Conservation (phyloP, 2,888 invertebrate genomes). For the Apamea sordens region DNA sequence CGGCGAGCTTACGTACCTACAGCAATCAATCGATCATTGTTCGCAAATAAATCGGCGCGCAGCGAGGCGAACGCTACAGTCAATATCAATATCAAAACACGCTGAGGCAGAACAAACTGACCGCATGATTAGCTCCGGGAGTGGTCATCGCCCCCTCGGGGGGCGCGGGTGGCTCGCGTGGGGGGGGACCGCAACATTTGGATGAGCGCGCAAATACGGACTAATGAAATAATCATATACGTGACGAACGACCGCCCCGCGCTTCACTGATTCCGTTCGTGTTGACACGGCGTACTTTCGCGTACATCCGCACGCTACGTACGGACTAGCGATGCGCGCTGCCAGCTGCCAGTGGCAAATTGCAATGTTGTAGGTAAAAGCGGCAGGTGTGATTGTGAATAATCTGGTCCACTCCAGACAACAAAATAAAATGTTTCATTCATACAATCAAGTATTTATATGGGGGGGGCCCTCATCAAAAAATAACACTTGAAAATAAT, state of each 20-base stretch:
- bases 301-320: constrained; percentile 63
- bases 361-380: constrained; percentile 18
- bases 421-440: constrained; percentile 46
- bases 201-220: constrained; percentile 88
- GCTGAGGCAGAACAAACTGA: constrained; percentile 90
- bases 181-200: constrained; percentile 83
- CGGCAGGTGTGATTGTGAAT: constrained; percentile 32
- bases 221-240: constrained; percentile 91
- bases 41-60: constrained; percentile 90
- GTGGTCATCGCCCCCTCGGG: constrained; percentile 85
- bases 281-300: constrained; percentile 78
- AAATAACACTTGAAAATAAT: background rate
- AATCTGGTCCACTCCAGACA: constrained; percentile 23
- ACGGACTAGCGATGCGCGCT: constrained; percentile 67
- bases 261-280: constrained; percentile 81
- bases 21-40: constrained; percentile 90
- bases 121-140: constrained; percentile 90
- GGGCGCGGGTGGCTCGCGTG: constrained; percentile 56
- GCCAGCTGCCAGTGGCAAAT: constrained; percentile 64
- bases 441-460: constrained; percentile 51
- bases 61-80: constrained; percentile 87
- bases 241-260: constrained; percentile 85
- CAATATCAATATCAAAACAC: constrained; percentile 91
- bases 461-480: background rate
- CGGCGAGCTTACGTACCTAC: constrained; percentile 84